Conservation (phyloP, 2,888 invertebrate genomes). For the Galerucella nymphaeae region DNA sequence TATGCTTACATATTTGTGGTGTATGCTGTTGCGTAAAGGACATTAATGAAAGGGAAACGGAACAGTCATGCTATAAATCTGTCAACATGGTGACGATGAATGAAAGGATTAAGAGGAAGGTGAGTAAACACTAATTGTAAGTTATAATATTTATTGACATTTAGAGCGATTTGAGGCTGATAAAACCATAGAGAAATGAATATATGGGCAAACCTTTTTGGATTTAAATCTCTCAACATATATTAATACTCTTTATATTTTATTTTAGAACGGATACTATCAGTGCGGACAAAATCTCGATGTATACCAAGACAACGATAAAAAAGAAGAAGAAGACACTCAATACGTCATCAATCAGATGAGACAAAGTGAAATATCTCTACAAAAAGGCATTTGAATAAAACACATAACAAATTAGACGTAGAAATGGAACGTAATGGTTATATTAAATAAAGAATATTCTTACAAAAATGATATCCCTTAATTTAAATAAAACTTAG, state of each 20-base stretch:
- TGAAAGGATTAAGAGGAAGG: slow-evolving; percentile 40
- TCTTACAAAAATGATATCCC: not conserved
- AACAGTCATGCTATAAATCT: slow-evolving; percentile 48
- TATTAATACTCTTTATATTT: not conserved
- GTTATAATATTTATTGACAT: too few species aligned
- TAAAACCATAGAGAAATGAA: too few species aligned
- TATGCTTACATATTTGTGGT: slow-evolving; percentile 56
- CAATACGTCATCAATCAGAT: slow-evolving; percentile 61
- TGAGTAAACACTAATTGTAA: not conserved
- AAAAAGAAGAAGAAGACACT: slow-evolving; percentile 60
- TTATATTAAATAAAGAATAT: slow-evolving; percentile 3
- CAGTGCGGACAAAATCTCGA: slow-evolving; percentile 45
- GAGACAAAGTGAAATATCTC: slow-evolving; percentile 56
- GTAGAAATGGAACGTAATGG: slow-evolving; percentile 1
- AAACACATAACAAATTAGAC: slow-evolving; percentile 22
- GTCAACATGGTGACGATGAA: slow-evolving; percentile 52
- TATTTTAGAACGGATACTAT: slow-evolving; percentile 34
- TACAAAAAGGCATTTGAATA: slow-evolving; percentile 35
- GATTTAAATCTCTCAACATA: too few species aligned
- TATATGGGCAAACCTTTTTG: too few species aligned
- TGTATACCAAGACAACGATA: slow-evolving; percentile 52
- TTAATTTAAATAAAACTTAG: not conserved
- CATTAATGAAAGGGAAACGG: slow-evolving; percentile 47
- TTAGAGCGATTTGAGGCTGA: too few species aligned
- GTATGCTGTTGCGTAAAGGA: slow-evolving; percentile 58